Base-by-base conservation (phyloP, 2,113 vertebrate genomes). In the Astatoreochromis straeleni region DNA sequence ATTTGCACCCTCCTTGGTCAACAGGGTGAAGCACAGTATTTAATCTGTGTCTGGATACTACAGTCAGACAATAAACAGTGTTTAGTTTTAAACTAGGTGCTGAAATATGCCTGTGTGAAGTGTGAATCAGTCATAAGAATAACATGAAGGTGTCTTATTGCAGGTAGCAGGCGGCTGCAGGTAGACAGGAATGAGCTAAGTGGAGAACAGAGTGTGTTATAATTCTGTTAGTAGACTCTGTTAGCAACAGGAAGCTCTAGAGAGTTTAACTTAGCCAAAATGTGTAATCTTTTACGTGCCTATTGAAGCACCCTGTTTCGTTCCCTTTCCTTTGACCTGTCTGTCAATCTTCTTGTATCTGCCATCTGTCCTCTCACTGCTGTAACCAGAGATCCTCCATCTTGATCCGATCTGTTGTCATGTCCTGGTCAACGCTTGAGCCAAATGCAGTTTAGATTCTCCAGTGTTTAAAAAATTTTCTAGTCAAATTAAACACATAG, bases 291-390 rank as follows among this genome's bases (percentile, higher is more conserved):
- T 13, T 55, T 6, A 11, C 3, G 4, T 6, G 19, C 58, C 42
- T 57, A 4, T 87, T 35, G 0, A 31, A 31, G 84, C 24, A 7
- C 40, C 21, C 19, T 17, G 45, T 24, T 10, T 81, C 7, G n/a
- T 24, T 4, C 7, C 10, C 42, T 47, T 73, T 31, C 26, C 29
- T 53, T 33, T n/a, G 6, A 14, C 82, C 26, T 26, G 7, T 13
- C 38, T 60, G n/a, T 75, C 26, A 7, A 3, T 35, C 45, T 38
- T 12, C 83, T 45, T 1, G 83, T 75, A 9, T 82, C 73, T 60
- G 80, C 90, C 91, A 89, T 85, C 91, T 94, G 90, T 84, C 29
- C 73, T 4, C 58, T 47, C 24, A 1, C 31, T 38, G 86, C 65
- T n/a, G 73, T 9, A 90, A 90, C 65, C 49, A 85, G 85, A 92